Percentiles rank a stretch among this genome's conserved stretches.
Conservation (phyloP, 2,797 vertebrate species). For the Sebastes steindachneri region DNA sequence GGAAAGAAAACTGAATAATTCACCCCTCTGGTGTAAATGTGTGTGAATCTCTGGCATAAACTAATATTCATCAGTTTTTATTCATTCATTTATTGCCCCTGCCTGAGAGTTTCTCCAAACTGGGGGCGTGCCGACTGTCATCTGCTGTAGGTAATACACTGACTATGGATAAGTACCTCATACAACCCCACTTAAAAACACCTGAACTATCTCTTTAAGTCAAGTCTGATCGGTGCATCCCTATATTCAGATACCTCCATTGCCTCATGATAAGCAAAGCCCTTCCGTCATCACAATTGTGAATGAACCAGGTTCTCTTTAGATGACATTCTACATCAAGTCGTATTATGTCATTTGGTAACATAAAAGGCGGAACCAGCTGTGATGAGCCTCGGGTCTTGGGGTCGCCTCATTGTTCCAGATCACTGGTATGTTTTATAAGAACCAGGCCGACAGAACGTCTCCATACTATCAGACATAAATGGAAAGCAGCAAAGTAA, state of each 20-base stretch:
- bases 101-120: too few relatives aligned
- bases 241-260: background rate
- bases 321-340: background rate
- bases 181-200: too few relatives aligned
- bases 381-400: conserved; percentile 29
- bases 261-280: background rate
- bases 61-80: too few relatives aligned
- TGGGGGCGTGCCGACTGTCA: too few relatives aligned
- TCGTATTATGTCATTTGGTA: conserved; percentile 10
- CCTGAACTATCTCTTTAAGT: too few relatives aligned
- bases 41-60: too few relatives aligned
- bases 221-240: too few relatives aligned
- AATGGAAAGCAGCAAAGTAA: conserved; percentile 36
- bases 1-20: too few relatives aligned
- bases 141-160: too few relatives aligned
- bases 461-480: conserved; percentile 11
- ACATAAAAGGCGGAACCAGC: conserved; percentile 7
- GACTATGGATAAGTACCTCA: too few relatives aligned
- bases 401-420: conserved; percentile 26
- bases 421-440: conserved; percentile 32
- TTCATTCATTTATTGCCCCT: too few relatives aligned
- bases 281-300: background rate
- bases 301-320: background rate
- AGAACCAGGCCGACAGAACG: background rate
- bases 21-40: too few relatives aligned